phyloP scores from a whole-genome alignment of 2,888 invertebrate genomes.

The Saturnia japonica region DNA sequence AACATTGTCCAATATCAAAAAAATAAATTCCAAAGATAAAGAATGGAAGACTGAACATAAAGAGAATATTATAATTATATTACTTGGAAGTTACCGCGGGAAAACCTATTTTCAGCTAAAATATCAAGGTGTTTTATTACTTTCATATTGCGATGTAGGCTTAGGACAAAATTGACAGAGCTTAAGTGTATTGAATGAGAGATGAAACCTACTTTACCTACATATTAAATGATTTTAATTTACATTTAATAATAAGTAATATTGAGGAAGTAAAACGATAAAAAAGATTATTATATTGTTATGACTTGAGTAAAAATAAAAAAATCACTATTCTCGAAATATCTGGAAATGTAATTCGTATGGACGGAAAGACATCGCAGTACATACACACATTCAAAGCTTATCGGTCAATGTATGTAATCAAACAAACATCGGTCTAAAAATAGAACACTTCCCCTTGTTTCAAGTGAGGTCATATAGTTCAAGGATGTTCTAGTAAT shows the following conservation, averaged over 20 bases:
- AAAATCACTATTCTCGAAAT: too few relatives aligned
- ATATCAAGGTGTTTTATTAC: constrained; percentile 6
- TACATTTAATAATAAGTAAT: neutral
- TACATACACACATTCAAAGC: too few relatives aligned
- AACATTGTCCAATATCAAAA: neutral
- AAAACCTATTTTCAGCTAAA: neutral
- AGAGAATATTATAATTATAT: neutral
- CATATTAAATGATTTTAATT: neutral
- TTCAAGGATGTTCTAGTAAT: too few relatives aligned
- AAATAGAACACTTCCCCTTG: too few relatives aligned
- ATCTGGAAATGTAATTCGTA: too few relatives aligned
- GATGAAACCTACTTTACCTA: neutral
- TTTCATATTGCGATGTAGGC: constrained; percentile 5
- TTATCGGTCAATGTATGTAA: too few relatives aligned
- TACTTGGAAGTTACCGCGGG: neutral
- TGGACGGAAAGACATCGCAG: too few relatives aligned
- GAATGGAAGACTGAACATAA: neutral
- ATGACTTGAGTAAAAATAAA: too few relatives aligned
- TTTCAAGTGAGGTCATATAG: too few relatives aligned
- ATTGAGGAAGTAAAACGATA: too few relatives aligned
- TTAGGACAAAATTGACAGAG: constrained; percentile 13
- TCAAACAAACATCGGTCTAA: too few relatives aligned
- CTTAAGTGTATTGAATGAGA: constrained; percentile 2
- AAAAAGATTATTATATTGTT: too few relatives aligned
- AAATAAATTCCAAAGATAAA: neutral